Percentiles rank a stretch among this genome's conserved stretches.
phyloP scores from a whole-genome alignment of 2,113 vertebrate species.

The Chunga burmeisteri region DNA sequence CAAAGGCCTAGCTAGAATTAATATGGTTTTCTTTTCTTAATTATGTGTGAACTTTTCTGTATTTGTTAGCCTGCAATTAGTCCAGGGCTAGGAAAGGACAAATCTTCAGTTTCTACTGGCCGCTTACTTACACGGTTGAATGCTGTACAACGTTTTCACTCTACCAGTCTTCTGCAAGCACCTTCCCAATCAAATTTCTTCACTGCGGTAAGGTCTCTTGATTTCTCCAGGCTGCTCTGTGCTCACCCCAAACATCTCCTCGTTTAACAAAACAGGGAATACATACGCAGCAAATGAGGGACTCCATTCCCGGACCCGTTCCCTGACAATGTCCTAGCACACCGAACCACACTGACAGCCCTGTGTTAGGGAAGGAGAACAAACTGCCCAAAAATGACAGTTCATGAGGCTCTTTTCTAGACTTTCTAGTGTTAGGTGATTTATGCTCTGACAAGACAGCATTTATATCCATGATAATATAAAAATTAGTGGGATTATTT shows the following conservation, averaged over 20 bases:
- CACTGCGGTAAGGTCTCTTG: rapidly evolving
- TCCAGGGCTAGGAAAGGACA: background rate
- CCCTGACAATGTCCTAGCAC: background rate
- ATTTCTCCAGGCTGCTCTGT: background rate
- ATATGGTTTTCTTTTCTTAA: background rate
- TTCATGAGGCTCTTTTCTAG: background rate
- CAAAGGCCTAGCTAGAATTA: background rate
- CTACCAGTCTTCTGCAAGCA: background rate
- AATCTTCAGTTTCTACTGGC: background rate
- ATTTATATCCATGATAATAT: background rate
- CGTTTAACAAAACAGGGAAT: background rate
- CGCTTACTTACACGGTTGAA: background rate
- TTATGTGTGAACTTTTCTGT: background rate
- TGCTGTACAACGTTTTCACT: background rate
- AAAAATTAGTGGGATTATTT: background rate
- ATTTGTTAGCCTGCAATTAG: background rate
- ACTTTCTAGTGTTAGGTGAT: background rate
- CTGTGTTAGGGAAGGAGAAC: background rate
- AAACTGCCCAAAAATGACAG: background rate
- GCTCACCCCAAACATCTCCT: background rate
- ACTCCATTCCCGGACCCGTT: background rate
- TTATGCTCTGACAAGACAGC: background rate
- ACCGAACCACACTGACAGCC: rapidly evolving
- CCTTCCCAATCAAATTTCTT: background rate
- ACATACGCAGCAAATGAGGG: background rate